Evolutionary conservation across 2,797 vertebrate species (phyloP), one percentile per base, ranked within the genome.

Genomic region (Chrysocyon brachyurus): DNA sequence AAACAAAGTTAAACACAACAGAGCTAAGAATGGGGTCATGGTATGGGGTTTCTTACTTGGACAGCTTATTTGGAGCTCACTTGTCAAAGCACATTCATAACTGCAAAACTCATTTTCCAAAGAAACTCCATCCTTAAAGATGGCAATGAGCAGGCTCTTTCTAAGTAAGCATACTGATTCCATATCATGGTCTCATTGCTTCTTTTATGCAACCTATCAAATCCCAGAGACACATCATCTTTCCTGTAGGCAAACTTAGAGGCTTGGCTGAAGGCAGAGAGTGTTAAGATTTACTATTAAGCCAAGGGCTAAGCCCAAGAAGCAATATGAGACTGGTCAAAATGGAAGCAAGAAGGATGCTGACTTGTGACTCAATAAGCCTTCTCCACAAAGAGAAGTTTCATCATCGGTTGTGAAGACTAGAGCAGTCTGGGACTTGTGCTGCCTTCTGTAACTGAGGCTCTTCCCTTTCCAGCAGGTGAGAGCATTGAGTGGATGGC

Each of bases 81-180:
- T 85, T 95, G 90, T 75, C 33, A 83, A 94, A 86, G 61, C 57
- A 83, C 86, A 92, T 63, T 88, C 87, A 68, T 56, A 95, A 92
- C 49, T 66, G 79, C 64, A 5, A 46, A 88, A 78, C 19, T 90
- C 10, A 64, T 77, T 87, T 87, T 79, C 68, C 40, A 83, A 78
- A 94, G 54, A 72, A 73, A 94, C 63, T 73, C 68, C 26, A 91
- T 28, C 40, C 68, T 87, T 90, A 73, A 57, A 94, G 54, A 33
- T 89, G 46, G 63, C 40, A 40, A 57, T 7, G 14, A 75, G 21
- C 81, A n/a, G 12, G 5, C 5, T 75, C 12, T 92, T 72, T 79
- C 73, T n/a, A 90, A 87, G 26, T 86, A 92, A 94, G 90, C 21
- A 87, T 59, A 83, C 11, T 81, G 63, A 92, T 79, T 73, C 31